A percentile compares a stretch with the other conserved stretches of the same genome.
These are phyloP conservation scores for Melieria crassipennis DNA, from an alignment of 2,888 invertebrate species.

Conservation along the genomic window DNA sequence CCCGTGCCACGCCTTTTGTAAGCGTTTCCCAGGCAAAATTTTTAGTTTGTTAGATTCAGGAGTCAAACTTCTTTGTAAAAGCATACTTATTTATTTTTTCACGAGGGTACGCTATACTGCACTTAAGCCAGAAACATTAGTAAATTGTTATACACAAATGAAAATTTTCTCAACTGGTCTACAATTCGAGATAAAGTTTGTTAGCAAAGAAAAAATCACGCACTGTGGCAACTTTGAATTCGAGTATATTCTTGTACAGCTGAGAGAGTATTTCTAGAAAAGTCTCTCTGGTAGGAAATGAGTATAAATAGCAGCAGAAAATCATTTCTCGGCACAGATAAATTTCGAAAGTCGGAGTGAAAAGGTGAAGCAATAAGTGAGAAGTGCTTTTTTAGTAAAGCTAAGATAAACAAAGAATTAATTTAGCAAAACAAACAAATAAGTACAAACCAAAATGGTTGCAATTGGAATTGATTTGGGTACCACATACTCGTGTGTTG, in stretches of 20 bases:
- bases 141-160: neutral
- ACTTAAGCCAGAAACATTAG: too few species aligned
- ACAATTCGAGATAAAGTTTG: too few species aligned
- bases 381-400: neutral
- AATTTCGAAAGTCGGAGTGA: neutral
- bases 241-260: constrained; percentile 28
- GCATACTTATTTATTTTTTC: too few species aligned
- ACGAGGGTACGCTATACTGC: too few species aligned
- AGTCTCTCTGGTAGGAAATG: neutral
- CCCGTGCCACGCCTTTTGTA: too few species aligned
- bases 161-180: neutral
- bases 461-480: constrained; percentile 71
- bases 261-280: neutral
- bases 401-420: neutral
- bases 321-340: neutral
- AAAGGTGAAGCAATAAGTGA: constrained; percentile 6
- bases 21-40: too few species aligned
- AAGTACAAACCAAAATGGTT: constrained; percentile 61
- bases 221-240: neutral
- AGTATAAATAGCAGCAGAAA: neutral
- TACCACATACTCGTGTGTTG: constrained; percentile 45
- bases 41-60: too few species aligned
- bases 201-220: too few species aligned
- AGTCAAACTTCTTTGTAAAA: too few species aligned
- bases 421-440: neutral